phyloP scores from a whole-genome alignment of 2,113 vertebrate species.

The Campylomormyrus tamandua region DNA sequence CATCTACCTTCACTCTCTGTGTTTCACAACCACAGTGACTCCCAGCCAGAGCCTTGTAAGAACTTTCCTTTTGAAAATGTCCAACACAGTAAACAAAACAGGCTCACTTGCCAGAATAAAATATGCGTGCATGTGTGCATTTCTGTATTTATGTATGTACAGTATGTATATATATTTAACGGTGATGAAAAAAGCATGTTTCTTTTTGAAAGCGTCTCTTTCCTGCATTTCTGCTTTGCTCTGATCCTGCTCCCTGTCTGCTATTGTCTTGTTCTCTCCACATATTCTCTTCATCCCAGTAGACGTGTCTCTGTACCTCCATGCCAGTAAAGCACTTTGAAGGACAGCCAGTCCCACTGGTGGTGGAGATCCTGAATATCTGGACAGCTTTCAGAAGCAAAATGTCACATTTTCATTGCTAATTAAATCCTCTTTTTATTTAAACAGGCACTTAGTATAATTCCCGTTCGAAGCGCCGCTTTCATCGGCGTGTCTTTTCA shows the following conservation, averaged over 20 bases:
- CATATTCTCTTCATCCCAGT: neutral
- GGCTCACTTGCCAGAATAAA: neutral
- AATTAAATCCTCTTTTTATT: conserved; percentile 27
- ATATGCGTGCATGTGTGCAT: neutral
- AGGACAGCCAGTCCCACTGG: conserved; percentile 11
- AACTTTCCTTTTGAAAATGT: neutral
- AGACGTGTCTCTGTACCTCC: neutral
- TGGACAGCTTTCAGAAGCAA: conserved; percentile 9
- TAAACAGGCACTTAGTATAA: conserved; percentile 26
- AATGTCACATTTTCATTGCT: conserved; percentile 26
- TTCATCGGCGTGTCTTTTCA: conserved; percentile 23
- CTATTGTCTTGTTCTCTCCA: neutral
- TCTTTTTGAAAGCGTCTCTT: neutral
- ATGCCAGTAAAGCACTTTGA: conserved; percentile 11
- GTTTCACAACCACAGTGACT: neutral
- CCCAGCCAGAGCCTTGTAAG: neutral
- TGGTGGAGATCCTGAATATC: conserved; percentile 13
- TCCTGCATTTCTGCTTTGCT: neutral
- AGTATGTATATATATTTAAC: neutral
- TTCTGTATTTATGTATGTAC: neutral
- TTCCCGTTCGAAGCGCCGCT: conserved; percentile 9
- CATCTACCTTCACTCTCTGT: neutral
- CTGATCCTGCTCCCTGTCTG: neutral
- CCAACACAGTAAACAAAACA: neutral
- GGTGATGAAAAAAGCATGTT: neutral